Conservation (phyloP, 2,888 invertebrate genomes). For the Cacoxenus indagator region DNA sequence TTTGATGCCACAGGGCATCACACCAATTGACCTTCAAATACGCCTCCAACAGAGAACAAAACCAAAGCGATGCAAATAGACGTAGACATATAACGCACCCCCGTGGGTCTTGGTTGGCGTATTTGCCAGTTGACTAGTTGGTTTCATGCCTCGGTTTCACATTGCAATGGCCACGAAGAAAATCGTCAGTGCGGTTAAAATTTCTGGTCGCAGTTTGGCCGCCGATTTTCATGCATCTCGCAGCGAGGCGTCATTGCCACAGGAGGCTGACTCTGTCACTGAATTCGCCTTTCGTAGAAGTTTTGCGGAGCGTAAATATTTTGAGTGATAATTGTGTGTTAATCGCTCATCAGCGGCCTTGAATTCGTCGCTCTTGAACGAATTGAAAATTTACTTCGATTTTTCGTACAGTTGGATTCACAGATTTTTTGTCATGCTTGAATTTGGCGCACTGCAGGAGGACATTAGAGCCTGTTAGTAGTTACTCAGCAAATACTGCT, state of each 20-base stretch:
- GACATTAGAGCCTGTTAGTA: too few species aligned
- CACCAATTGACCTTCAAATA: conserved; percentile 29
- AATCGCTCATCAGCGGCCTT: conserved; percentile 58
- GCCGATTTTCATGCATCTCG: conserved; percentile 52
- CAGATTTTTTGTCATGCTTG: conserved; percentile 16
- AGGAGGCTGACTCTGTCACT: not conserved
- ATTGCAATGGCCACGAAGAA: conserved; percentile 26
- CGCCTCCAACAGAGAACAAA: conserved; percentile 9
- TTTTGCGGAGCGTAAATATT: conserved; percentile 51
- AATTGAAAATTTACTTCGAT: conserved; percentile 32
- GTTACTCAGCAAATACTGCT: too few species aligned
- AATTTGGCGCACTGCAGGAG: conserved; percentile 24
- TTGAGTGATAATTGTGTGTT: conserved; percentile 65
- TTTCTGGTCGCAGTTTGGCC: conserved; percentile 59
- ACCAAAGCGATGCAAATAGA: not conserved
- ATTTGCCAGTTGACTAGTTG: conserved; percentile 26
- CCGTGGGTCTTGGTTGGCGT: not conserved
- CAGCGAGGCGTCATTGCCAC: conserved; percentile 55
- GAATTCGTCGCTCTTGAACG: conserved; percentile 40
- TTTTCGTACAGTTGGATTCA: conserved; percentile 19
- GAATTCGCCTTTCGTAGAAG: conserved; percentile 50
- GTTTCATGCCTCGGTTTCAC: conserved; percentile 57
- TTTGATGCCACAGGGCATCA: conserved; percentile 26
- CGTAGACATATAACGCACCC: not conserved
- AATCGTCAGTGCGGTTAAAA: conserved; percentile 49